phyloP scores from a whole-genome alignment of 2,113 vertebrate genomes.

The Prietella phreatophila region DNA sequence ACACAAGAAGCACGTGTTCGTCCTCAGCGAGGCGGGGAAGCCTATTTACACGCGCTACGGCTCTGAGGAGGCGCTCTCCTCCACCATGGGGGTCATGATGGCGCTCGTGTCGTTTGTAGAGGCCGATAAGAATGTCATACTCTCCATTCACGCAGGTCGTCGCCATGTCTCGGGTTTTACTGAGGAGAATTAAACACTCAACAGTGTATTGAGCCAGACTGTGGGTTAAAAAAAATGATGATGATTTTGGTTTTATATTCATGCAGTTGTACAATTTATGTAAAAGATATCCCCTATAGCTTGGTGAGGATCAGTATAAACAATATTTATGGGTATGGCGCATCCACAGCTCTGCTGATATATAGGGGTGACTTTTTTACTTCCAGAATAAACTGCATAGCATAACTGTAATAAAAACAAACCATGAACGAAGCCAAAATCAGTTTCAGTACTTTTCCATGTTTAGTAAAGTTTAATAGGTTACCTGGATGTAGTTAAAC shows the following conservation, averaged over 20 bases:
- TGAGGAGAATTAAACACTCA: neutral
- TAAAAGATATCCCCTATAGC: neutral
- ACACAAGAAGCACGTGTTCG: conserved; percentile 92
- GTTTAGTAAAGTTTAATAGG: neutral
- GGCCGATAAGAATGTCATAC: conserved; percentile 88
- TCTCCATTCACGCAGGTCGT: conserved; percentile 93
- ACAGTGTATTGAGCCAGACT: neutral
- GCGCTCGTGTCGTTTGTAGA: conserved; percentile 93
- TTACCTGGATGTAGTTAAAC: neutral
- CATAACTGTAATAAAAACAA: too few relatives aligned
- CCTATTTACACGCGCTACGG: conserved; percentile 95
- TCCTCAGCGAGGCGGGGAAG: conserved; percentile 95
- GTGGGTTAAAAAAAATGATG: too few relatives aligned
- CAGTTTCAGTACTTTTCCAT: too few relatives aligned
- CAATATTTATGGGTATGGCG: too few relatives aligned
- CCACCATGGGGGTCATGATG: conserved; percentile 98
- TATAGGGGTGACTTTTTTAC: neutral
- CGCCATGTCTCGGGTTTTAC: neutral
- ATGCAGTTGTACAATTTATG: neutral
- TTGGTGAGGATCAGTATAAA: neutral
- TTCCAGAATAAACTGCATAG: neutral
- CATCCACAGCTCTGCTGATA: neutral
- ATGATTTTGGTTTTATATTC: neutral
- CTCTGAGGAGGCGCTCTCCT: conserved; percentile 93
- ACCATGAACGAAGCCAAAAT: too few relatives aligned